Percentiles rank a stretch among this genome's conserved stretches.
Evolutionary conservation across 2,113 vertebrate genomes (phyloP).

Genomic region (Ranitomeya imitator): DNA sequence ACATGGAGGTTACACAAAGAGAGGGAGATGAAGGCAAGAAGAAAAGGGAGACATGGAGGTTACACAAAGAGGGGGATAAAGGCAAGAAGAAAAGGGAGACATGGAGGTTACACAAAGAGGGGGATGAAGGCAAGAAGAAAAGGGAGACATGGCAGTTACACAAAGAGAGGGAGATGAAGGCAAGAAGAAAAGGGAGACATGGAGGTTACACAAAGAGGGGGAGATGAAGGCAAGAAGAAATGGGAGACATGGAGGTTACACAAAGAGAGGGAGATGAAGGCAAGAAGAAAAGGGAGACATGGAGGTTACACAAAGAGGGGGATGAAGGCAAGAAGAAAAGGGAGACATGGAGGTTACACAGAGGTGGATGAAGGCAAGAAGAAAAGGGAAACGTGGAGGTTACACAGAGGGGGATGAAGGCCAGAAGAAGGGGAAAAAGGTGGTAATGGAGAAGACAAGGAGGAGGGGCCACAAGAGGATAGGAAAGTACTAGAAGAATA

Average conservation of each 20-base stretch:
- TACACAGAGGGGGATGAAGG: no score
- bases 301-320: no score
- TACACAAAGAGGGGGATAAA: not conserved
- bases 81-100: not conserved
- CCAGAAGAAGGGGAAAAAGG: no score
- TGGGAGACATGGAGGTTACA: not conserved
- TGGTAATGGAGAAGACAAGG: no score
- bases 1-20: not conserved
- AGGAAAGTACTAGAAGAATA: no score
- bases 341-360: not conserved
- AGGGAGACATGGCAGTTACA: not conserved
- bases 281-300: not conserved
- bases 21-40: not conserved
- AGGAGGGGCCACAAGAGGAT: no score
- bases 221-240: no score
- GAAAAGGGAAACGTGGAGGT: no score
- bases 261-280: not conserved
- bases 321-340: not conserved
- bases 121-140: not conserved
- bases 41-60: not conserved
- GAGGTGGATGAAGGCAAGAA: no score
- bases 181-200: not conserved
- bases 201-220: not conserved
- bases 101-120: not conserved
- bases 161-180: not conserved